A percentile compares a stretch with the other conserved stretches of the same genome.
Conservation (phyloP, 2,888 invertebrate genomes). For the Acleris holmiana region DNA sequence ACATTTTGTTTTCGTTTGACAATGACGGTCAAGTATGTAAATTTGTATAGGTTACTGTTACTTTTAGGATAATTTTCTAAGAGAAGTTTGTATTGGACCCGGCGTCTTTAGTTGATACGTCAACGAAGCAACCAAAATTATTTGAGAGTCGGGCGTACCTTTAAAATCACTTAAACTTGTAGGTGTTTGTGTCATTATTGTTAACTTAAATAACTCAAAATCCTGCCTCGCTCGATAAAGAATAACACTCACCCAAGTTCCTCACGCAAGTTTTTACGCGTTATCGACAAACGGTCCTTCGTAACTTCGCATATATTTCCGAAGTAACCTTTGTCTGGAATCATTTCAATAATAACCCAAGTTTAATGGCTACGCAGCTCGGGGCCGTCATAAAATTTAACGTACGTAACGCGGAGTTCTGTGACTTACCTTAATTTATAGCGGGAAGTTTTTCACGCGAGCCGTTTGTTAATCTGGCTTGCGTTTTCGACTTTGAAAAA, state of each 20-base stretch:
- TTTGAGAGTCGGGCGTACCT: too few relatives aligned
- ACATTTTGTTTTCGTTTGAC: too few relatives aligned
- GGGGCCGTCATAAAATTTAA: constrained; percentile 76
- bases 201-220: too few relatives aligned
- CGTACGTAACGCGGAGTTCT: constrained; percentile 60
- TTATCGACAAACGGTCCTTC: constrained; percentile 52
- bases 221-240: too few relatives aligned
- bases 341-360: constrained; percentile 78
- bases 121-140: too few relatives aligned
- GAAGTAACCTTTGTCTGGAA: constrained; percentile 67
- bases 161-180: too few relatives aligned
- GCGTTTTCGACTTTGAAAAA: constrained; percentile 58
- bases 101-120: too few relatives aligned
- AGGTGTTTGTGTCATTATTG: too few relatives aligned
- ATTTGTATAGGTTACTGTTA: too few relatives aligned
- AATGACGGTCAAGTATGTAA: too few relatives aligned
- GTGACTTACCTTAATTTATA: constrained; percentile 72
- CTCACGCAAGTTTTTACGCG: constrained; percentile 44
- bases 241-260: background rate
- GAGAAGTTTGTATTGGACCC: too few relatives aligned
- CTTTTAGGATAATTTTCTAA: too few relatives aligned
- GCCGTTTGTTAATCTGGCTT: constrained; percentile 69
- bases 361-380: constrained; percentile 70
- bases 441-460: constrained; percentile 70
- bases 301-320: constrained; percentile 60